Evolutionary conservation across 2,113 vertebrate species (phyloP).

Genomic region (Entosphenus tridentatus): DNA sequence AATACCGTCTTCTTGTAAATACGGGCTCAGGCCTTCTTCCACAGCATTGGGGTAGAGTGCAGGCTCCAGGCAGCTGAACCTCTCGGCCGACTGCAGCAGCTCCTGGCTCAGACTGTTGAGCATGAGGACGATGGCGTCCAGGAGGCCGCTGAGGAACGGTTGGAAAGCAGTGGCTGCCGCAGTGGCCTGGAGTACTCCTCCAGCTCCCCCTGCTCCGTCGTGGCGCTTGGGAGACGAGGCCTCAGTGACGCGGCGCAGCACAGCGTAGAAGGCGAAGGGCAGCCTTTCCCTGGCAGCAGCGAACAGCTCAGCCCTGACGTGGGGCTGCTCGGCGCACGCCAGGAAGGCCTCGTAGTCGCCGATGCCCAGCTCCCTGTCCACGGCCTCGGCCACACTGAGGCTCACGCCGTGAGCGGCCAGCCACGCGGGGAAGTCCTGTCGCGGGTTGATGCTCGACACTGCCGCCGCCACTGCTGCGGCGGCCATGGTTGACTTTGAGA

Average conservation of each 20-base stretch:
- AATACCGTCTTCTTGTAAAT: too few relatives aligned
- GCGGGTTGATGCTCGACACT: not conserved
- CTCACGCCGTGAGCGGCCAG: slow-evolving; percentile 3
- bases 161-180: not conserved
- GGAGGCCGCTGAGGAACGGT: not conserved
- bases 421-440: slow-evolving; percentile 3
- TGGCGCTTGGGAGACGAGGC: not conserved
- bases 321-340: not conserved
- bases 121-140: not conserved
- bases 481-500: too few relatives aligned
- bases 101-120: slow-evolving; percentile 1
- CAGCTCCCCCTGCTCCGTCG: not conserved
- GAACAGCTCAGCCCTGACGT: not conserved
- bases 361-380: slow-evolving; percentile 1
- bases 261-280: slow-evolving; percentile 1
- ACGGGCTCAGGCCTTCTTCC: too few relatives aligned
- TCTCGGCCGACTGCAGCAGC: slow-evolving; percentile 1
- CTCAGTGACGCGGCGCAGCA: not conserved
- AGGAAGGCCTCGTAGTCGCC: not conserved
- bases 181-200: not conserved
- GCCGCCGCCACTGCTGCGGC: too few relatives aligned
- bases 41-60: not conserved
- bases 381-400: not conserved
- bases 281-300: not conserved
- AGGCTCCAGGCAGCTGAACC: slow-evolving; percentile 4